These are phyloP conservation scores for Euplagia quadripunctaria DNA, from an alignment of 2,888 invertebrate genomes.

Conservation along the genomic window DNA sequence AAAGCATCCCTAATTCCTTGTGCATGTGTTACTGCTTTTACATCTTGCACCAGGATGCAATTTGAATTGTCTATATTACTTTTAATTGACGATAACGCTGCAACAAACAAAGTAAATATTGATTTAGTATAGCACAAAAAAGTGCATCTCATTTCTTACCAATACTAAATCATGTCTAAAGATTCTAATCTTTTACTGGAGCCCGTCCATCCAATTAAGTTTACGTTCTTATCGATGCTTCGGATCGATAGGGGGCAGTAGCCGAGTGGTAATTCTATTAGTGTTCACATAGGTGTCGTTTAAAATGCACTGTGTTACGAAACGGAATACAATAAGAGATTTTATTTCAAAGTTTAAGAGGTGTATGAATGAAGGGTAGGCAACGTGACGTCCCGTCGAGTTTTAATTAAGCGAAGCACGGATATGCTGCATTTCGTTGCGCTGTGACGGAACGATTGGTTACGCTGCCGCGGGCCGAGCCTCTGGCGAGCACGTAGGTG, in stretches of 20 bases:
- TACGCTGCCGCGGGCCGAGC: constrained; percentile 71
- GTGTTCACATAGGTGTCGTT: constrained; percentile 69
- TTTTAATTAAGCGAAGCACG: constrained; percentile 84
- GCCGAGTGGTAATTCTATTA: constrained; percentile 75
- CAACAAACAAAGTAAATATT: constrained; percentile 73
- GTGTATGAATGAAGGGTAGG: constrained; percentile 68
- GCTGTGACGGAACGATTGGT: constrained; percentile 83
- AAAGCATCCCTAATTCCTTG: constrained; percentile 93
- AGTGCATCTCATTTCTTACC: constrained; percentile 32
- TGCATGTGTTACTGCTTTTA: constrained; percentile 95
- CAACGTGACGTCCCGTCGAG: constrained; percentile 80
- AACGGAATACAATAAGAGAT: constrained; percentile 74
- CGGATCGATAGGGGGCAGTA: constrained; percentile 74
- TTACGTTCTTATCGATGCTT: constrained; percentile 73
- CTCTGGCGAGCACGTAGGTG: constrained; percentile 78
- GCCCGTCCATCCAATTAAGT: constrained; percentile 74
- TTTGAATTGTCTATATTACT: constrained; percentile 95
- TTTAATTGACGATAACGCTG: constrained; percentile 97
- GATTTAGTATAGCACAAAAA: constrained; percentile 15
- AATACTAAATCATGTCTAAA: constrained; percentile 56
- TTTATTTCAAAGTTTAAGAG: constrained; percentile 71
- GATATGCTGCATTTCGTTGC: constrained; percentile 77
- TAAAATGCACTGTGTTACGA: constrained; percentile 66
- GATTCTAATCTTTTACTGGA: constrained; percentile 66
- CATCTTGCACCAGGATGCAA: constrained; percentile 96